These are phyloP conservation scores for Limnothrissa miodon DNA, from an alignment of 2,113 vertebrate genomes.

Conservation along the genomic window DNA sequence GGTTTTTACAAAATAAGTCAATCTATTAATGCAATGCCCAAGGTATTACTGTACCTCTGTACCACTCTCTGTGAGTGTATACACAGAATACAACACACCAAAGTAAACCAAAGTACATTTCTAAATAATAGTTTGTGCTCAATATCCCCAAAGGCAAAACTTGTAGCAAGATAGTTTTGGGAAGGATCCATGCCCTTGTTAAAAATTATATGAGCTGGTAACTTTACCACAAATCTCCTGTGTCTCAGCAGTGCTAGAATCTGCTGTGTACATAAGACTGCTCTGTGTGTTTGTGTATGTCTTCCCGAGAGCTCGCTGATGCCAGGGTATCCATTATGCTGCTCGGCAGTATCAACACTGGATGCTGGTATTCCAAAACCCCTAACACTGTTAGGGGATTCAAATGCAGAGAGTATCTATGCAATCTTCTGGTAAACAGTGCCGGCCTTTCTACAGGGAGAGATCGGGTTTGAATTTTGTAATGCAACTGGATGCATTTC, in stretches of 20 bases:
- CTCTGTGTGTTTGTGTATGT: neutral
- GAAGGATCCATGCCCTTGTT: no score
- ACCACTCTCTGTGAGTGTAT: no score
- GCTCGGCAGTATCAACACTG: neutral
- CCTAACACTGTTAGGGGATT: neutral
- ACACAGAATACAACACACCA: no score
- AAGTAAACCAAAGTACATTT: no score
- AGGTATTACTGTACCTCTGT: neutral
- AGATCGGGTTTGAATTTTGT: no score
- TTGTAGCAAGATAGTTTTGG: no score
- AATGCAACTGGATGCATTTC: no score
- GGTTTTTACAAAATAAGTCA: neutral
- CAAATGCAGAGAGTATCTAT: neutral
- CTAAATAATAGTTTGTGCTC: no score
- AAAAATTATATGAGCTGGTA: no score
- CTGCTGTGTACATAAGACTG: neutral
- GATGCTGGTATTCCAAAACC: neutral
- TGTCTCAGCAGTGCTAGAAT: neutral
- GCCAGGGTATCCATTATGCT: neutral
- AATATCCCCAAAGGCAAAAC: no score
- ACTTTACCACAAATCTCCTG: neutral
- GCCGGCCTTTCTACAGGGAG: no score
- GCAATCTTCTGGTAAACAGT: neutral
- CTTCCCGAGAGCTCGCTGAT: neutral
- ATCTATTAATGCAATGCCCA: neutral